phyloP scores from a whole-genome alignment of 1,140 invertebrate genomes.

The Drosophila equinoxialis region DNA sequence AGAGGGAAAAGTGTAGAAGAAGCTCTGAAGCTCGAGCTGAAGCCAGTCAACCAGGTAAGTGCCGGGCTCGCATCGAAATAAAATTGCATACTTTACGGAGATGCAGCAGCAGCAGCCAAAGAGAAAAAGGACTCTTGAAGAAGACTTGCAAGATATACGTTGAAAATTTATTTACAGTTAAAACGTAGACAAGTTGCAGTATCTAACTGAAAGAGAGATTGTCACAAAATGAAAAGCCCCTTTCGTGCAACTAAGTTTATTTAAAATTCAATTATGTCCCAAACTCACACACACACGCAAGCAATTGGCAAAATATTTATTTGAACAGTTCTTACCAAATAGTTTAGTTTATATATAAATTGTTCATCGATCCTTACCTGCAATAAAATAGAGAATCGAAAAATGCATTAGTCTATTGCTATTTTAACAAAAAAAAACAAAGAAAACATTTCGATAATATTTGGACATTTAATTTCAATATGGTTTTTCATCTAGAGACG shows the following conservation, averaged over 20 bases:
- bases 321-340: slow-evolving; percentile 73
- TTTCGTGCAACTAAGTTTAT: slow-evolving; percentile 67
- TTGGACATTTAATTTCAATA: slow-evolving; percentile 43
- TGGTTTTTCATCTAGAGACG: slow-evolving; percentile 39
- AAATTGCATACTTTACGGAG: slow-evolving; percentile 78
- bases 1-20: background rate
- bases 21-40: slow-evolving; percentile 5
- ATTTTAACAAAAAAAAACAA: slow-evolving; percentile 20
- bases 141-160: slow-evolving; percentile 56
- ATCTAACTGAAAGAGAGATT: slow-evolving; percentile 1
- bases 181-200: slow-evolving; percentile 68
- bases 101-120: slow-evolving; percentile 14
- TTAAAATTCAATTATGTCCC: slow-evolving; percentile 82
- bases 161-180: slow-evolving; percentile 81
- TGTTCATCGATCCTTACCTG: slow-evolving; percentile 83
- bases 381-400: slow-evolving; percentile 53
- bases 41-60: slow-evolving; percentile 62
- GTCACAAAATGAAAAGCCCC: slow-evolving; percentile 35
- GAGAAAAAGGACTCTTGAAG: slow-evolving; percentile 27
- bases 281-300: slow-evolving; percentile 14
- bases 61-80: slow-evolving; percentile 66
- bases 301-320: slow-evolving; percentile 27
- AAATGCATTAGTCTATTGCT: slow-evolving; percentile 40
- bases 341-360: slow-evolving; percentile 79
- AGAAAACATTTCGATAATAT: slow-evolving; percentile 28